Base-by-base conservation (phyloP, 2,888 invertebrate genomes). In the Tupiocoris notatus region DNA sequence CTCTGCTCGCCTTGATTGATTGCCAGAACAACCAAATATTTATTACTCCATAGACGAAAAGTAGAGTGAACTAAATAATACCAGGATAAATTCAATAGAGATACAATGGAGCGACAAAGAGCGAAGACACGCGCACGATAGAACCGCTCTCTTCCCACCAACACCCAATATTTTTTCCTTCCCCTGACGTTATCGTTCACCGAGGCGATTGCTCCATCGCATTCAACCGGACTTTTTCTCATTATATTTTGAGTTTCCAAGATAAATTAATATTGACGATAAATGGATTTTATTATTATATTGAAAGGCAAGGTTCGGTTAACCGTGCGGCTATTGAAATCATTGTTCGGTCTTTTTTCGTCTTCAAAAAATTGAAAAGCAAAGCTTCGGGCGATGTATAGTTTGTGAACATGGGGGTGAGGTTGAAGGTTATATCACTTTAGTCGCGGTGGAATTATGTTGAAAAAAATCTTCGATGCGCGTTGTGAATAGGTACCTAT, bases 211-310 rank as follows among this genome's bases (percentile, higher is more conserved):
- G n/a, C 61, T 25, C 63, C 63, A 22, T 23, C 63, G 23, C 63
- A 16, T 23, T 23, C 23, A 20, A n/a, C 65, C 25, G 12, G 67
- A 67, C 18, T 57, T 67, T n/a, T 67, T 57, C 67, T 67, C 57
- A 67, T 67, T 67, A 67, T 67, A 67, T 57, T 67, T 67, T 58
- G 57, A 58, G 56, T 58, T 67, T 67, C 56, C 56, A 16, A 3
- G 57, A 57, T 57, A 22, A 67, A n/a, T n/a, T n/a, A n/a, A 67
- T 22, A 67, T 16, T 17, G 57, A 67, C 54, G 21, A 67, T 67
- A 67, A 67, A 67, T 57, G 23, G 67, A 56, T 67, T 57, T 22
- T n/a, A n/a, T 67, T 57, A 57, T 67, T 67, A 57, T 67, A 67
- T 57, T 21, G 57, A 20, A n/a, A 56, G 22, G n/a, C 57, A 20